phyloP scores from a whole-genome alignment of 2,113 vertebrate genomes.

The Centrocercus urophasianus region DNA sequence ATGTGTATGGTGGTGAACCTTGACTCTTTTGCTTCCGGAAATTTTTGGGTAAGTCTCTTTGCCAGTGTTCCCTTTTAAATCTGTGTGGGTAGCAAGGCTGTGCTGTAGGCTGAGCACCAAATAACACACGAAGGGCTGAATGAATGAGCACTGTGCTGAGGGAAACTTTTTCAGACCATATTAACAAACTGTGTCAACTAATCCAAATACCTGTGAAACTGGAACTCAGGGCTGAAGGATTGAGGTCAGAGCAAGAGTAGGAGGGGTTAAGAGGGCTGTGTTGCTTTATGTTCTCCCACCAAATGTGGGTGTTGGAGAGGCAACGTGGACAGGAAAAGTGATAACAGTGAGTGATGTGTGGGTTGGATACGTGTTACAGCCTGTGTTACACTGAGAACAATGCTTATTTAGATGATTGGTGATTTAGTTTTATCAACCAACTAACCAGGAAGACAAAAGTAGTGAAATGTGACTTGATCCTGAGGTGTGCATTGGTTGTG shows the following conservation, averaged over 20 bases:
- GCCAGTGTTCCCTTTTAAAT: background rate
- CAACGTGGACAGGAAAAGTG: background rate
- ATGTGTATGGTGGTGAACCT: background rate
- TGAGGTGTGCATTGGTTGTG: accelerated
- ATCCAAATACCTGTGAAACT: background rate
- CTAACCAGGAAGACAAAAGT: background rate
- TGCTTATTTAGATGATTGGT: too few relatives aligned
- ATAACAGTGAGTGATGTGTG: background rate
- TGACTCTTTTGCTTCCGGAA: background rate
- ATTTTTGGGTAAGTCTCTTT: background rate
- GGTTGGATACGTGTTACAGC: background rate
- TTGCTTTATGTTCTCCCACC: background rate
- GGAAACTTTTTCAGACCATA: background rate
- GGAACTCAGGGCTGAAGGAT: background rate
- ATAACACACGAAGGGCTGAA: background rate
- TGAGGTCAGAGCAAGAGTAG: background rate
- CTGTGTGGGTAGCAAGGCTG: background rate
- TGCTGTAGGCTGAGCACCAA: background rate
- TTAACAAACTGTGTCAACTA: background rate
- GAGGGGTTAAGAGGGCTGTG: background rate
- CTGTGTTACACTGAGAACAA: background rate
- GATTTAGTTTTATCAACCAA: background rate
- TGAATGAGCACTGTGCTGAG: accelerated
- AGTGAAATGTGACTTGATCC: background rate
- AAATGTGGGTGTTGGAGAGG: background rate